phyloP scores from a whole-genome alignment of 2,113 vertebrate species.

The Camelus dromedarius region DNA sequence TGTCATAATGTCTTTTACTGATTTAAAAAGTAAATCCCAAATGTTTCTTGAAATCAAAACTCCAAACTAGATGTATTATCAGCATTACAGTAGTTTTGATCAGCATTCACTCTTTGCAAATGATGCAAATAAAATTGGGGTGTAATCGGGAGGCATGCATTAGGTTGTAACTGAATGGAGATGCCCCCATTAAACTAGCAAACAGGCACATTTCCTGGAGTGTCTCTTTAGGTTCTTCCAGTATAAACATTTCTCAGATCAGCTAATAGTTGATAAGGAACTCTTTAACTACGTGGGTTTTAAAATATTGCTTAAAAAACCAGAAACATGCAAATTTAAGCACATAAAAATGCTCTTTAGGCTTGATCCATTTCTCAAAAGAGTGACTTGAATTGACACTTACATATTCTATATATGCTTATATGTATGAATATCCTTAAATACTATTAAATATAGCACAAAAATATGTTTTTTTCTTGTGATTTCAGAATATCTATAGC shows the following conservation, averaged over 20 bases:
- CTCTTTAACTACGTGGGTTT: neutral
- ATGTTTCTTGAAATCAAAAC: constrained; percentile 43
- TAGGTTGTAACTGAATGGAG: neutral
- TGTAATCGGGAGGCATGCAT: neutral
- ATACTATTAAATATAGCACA: constrained; percentile 17
- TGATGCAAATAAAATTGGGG: neutral
- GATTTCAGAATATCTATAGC: constrained; percentile 17
- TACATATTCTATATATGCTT: constrained; percentile 7
- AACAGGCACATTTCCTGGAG: neutral
- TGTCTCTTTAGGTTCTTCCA: constrained; percentile 32
- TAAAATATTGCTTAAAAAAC: neutral
- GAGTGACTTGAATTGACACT: constrained; percentile 43
- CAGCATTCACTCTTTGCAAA: neutral
- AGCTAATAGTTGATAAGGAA: neutral
- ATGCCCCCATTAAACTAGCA: neutral
- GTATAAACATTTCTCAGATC: neutral
- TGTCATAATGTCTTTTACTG: neutral
- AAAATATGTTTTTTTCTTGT: constrained; percentile 20
- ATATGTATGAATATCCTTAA: constrained; percentile 16
- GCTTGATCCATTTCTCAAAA: constrained; percentile 43
- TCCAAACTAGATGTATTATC: neutral
- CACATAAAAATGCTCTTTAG: constrained; percentile 8
- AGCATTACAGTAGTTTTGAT: neutral
- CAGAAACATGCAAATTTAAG: constrained; percentile 48
- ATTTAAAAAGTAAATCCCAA: neutral